Evolutionary conservation across 2,113 vertebrate genomes (phyloP).

Genomic region (Arvicanthis niloticus): DNA sequence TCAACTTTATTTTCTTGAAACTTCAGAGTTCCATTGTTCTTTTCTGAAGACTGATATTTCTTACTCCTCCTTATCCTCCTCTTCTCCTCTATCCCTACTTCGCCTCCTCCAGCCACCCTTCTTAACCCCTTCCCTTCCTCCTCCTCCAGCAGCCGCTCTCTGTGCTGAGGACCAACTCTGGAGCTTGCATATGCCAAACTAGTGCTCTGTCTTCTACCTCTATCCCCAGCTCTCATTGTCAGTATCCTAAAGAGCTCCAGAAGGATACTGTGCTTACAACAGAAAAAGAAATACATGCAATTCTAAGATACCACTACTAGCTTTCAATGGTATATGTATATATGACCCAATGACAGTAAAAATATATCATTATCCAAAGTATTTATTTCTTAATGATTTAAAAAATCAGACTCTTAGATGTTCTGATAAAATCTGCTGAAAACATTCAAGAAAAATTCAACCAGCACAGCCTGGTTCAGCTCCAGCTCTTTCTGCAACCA

Average conservation of each 20-base stretch:
- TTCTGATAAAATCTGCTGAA: background rate
- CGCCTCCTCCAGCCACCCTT: background rate
- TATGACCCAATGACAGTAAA: background rate
- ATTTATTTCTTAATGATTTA: background rate
- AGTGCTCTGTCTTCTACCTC: background rate
- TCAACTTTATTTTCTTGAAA: background rate
- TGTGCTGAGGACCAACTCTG: background rate
- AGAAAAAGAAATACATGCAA: background rate
- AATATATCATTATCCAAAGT: background rate
- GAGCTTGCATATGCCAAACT: background rate
- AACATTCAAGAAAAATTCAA: constrained; percentile 12
- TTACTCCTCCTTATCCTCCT: background rate
- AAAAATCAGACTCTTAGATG: background rate
- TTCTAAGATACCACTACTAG: background rate
- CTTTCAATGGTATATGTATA: background rate
- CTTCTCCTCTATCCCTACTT: background rate
- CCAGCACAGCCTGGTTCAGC: background rate
- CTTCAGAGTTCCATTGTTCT: background rate
- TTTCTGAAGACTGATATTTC: no score
- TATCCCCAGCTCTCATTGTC: background rate
- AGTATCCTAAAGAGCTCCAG: background rate
- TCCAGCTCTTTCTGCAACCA: background rate
- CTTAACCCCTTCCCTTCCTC: background rate
- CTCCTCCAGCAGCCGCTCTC: no score
- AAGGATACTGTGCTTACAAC: background rate